Conservation (phyloP, 1,140 invertebrate species). For the Mylabris phalerata region DNA sequence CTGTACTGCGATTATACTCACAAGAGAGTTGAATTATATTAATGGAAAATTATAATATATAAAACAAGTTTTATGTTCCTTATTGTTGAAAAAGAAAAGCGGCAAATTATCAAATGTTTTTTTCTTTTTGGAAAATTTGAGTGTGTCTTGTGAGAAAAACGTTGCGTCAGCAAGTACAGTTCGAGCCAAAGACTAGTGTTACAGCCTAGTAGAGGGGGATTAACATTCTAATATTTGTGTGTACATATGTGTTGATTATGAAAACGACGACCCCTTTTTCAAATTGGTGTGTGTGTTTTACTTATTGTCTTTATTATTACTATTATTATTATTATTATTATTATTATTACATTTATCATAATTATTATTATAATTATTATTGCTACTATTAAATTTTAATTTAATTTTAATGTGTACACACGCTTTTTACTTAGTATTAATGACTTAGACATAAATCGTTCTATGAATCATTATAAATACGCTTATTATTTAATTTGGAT, state of each 20-base stretch:
- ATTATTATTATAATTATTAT: too few species aligned
- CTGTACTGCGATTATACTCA: slow-evolving; percentile 30
- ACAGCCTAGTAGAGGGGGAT: not conserved
- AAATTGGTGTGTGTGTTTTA: not conserved
- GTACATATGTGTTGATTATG: not conserved
- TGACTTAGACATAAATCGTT: too few species aligned
- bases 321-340: too few species aligned
- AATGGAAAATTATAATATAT: too few species aligned
- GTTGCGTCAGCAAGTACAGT: slow-evolving; percentile 19
- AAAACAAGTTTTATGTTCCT: slow-evolving; percentile 18
- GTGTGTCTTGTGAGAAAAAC: slow-evolving; percentile 19
- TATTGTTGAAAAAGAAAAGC: not conserved
- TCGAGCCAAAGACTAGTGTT: slow-evolving; percentile 15
- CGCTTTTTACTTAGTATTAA: too few species aligned
- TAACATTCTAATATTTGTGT: not conserved
- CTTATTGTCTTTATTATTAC: not conserved
- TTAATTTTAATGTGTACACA: too few species aligned
- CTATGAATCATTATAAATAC: too few species aligned
- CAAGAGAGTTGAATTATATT: slow-evolving; percentile 28
- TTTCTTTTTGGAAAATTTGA: slow-evolving; percentile 12
- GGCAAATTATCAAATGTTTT: slow-evolving; percentile 20
- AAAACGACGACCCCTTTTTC: not conserved
- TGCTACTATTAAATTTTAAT: too few species aligned
- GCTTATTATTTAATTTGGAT: too few species aligned
- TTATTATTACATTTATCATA: too few species aligned